Conservation (phyloP, 2,888 invertebrate species). For the Athetis lepigone region DNA sequence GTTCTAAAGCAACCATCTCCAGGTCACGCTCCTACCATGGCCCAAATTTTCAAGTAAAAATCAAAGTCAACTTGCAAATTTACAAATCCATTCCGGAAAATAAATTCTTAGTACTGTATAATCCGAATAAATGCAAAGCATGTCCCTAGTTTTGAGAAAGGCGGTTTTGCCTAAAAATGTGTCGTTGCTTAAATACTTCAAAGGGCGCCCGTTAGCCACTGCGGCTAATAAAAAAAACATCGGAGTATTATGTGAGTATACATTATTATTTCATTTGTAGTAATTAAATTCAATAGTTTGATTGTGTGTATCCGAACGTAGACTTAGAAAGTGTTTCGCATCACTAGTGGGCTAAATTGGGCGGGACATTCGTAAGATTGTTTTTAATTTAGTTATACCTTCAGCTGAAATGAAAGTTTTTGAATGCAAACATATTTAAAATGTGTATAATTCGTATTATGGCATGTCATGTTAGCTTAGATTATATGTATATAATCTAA, state of each 20-base stretch:
- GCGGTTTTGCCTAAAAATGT: slow-evolving; percentile 79
- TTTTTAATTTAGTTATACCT: too few relatives aligned
- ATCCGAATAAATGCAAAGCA: slow-evolving; percentile 68
- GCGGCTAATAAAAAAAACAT: slow-evolving; percentile 73
- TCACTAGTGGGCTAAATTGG: neutral
- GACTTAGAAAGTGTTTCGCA: neutral
- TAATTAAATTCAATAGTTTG: neutral
- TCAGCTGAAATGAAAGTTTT: too few relatives aligned
- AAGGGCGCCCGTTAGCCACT: slow-evolving; percentile 75
- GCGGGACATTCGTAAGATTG: too few relatives aligned
- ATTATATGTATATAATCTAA: too few relatives aligned
- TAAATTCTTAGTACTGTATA: slow-evolving; percentile 33
- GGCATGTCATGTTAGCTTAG: too few relatives aligned
- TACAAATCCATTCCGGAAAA: slow-evolving; percentile 52
- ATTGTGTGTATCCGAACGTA: neutral
- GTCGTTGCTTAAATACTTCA: slow-evolving; percentile 80
- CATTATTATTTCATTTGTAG: neutral
- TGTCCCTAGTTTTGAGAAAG: slow-evolving; percentile 84
- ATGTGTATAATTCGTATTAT: too few relatives aligned
- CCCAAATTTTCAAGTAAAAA: slow-evolving; percentile 81
- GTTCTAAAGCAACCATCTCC: slow-evolving; percentile 65
- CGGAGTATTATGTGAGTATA: slow-evolving; percentile 77
- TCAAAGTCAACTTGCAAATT: slow-evolving; percentile 63
- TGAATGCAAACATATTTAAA: too few relatives aligned
- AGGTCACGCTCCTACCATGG: slow-evolving; percentile 77